phyloP scores from a whole-genome alignment of 2,797 vertebrate genomes.

The Alfaro cultratus region DNA sequence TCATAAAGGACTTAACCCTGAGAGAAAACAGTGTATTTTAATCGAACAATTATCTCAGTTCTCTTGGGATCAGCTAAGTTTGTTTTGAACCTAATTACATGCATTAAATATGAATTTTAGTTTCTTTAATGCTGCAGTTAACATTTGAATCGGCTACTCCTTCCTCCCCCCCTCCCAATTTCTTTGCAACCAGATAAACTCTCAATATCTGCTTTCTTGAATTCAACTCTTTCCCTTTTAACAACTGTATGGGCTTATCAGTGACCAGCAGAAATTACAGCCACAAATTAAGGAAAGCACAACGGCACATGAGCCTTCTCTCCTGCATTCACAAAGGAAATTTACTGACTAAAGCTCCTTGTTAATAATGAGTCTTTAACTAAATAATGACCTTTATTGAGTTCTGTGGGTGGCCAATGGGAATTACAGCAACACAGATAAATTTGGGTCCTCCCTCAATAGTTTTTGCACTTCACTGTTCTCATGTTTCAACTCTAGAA shows the following conservation, averaged over 20 bases:
- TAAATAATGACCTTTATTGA: slow-evolving; percentile 57
- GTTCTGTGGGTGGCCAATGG: slow-evolving; percentile 17
- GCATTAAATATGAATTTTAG: slow-evolving; percentile 19
- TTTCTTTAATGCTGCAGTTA: slow-evolving; percentile 6
- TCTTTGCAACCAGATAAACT: slow-evolving; percentile 8
- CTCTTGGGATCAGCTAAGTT: slow-evolving; percentile 18
- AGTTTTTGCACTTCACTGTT: slow-evolving; percentile 1
- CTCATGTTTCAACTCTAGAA: not conserved
- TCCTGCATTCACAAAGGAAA: slow-evolving; percentile 23
- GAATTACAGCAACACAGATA: slow-evolving; percentile 36
- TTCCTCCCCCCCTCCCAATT: not conserved
- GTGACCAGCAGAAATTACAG: slow-evolving; percentile 11
- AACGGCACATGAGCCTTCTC: slow-evolving; percentile 10
- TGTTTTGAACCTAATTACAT: slow-evolving; percentile 29
- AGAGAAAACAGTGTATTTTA: slow-evolving; percentile 9
- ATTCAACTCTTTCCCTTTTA: slow-evolving; percentile 2
- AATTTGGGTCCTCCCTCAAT: slow-evolving; percentile 13
- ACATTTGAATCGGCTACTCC: slow-evolving; percentile 25
- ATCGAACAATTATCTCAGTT: slow-evolving; percentile 25
- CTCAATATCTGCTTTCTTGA: not conserved
- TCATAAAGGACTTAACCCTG: not conserved
- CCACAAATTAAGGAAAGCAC: slow-evolving; percentile 2
- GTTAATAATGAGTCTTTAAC: slow-evolving; percentile 42
- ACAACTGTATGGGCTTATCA: slow-evolving; percentile 14
- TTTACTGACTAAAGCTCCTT: slow-evolving; percentile 39